Evolutionary conservation across 1,140 invertebrate genomes (phyloP).

Genomic region (Drosophila azteca): DNA sequence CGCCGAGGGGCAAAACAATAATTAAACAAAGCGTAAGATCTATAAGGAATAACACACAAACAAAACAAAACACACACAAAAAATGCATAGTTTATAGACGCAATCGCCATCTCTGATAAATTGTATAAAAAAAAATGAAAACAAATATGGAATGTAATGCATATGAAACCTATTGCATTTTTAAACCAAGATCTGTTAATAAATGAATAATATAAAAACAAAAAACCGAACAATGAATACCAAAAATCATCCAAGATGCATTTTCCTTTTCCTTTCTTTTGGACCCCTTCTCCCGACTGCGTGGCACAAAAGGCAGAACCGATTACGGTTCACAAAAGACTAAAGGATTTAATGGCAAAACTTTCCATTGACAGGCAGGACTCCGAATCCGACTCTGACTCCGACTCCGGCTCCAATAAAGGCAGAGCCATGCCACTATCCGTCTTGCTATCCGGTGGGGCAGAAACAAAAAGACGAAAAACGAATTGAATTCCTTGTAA

Average conservation of each 20-base stretch:
- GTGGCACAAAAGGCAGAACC: constrained; percentile 37
- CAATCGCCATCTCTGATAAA: constrained; percentile 51
- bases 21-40: constrained; percentile 47
- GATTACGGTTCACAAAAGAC: constrained; percentile 69
- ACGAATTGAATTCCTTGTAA: constrained; percentile 79
- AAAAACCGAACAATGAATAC: constrained; percentile 43
- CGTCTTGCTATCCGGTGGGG: constrained; percentile 67
- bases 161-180: constrained; percentile 78
- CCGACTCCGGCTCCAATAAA: constrained; percentile 37
- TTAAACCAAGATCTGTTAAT: constrained; percentile 79
- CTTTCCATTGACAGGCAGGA: constrained; percentile 66
- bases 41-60: constrained; percentile 16
- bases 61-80: constrained; percentile 21
- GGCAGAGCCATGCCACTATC: constrained; percentile 55
- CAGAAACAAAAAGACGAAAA: constrained; percentile 42
- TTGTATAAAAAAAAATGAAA: constrained; percentile 53
- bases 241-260: constrained; percentile 36
- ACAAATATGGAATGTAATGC: constrained; percentile 67
- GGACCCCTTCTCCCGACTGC: constrained; percentile 17
- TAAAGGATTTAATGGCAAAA: constrained; percentile 75
- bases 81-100: constrained; percentile 52
- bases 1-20: constrained; percentile 37
- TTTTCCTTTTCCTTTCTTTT: constrained; percentile 9
- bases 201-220: constrained; percentile 72
- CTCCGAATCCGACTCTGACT: constrained; percentile 31